Percentiles rank a stretch among this genome's conserved stretches.
These are phyloP conservation scores for Puntigrus tetrazona DNA, from an alignment of 2,113 vertebrate genomes.

Conservation along the genomic window DNA sequence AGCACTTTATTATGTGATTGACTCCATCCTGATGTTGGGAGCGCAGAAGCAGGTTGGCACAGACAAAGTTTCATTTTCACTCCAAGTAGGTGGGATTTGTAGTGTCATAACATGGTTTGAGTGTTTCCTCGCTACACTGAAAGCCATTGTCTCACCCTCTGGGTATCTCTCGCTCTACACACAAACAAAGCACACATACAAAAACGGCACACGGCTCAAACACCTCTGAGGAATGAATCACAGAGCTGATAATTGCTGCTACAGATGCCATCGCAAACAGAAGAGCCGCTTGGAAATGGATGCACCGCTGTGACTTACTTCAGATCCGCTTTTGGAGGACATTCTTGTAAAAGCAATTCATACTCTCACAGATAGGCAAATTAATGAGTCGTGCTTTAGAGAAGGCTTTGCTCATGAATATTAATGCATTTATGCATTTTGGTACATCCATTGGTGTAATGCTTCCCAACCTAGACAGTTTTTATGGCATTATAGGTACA, in stretches of 20 bases:
- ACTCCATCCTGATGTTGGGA: conserved; percentile 29
- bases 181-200: background rate
- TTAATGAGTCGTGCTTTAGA: background rate
- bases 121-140: conserved; percentile 3
- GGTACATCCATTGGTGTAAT: background rate
- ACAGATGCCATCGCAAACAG: background rate
- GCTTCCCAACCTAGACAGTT: background rate
- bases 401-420: background rate
- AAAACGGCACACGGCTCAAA: background rate
- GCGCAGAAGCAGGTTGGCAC: conserved; percentile 49
- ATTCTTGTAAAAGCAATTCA: background rate
- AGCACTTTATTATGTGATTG: conserved; percentile 4
- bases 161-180: background rate
- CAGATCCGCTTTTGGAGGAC: background rate
- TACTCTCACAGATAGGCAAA: background rate
- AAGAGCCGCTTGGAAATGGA: background rate
- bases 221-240: conserved; percentile 6
- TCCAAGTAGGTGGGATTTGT: conserved; percentile 12
- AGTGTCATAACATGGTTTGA: background rate
- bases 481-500: background rate
- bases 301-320: background rate
- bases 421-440: background rate
- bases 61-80: conserved; percentile 20
- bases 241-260: conserved; percentile 17
- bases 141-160: conserved; percentile 16